Conservation (phyloP, 2,888 invertebrate genomes). For the Ophioninae sp. region DNA sequence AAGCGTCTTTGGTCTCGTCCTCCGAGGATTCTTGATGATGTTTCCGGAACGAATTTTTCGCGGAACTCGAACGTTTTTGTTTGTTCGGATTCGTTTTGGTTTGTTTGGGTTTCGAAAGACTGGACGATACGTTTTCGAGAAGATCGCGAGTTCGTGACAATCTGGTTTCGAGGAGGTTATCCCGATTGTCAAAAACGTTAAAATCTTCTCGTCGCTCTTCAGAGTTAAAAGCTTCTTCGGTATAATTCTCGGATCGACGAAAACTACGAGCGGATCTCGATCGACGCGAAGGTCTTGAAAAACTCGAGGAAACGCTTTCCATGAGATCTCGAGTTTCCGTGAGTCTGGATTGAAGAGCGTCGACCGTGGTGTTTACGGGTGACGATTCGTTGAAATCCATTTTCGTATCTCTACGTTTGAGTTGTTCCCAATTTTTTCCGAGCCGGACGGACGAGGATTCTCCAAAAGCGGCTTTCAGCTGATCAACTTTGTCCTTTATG, state of each 20-base stretch:
- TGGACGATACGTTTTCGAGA: conserved; percentile 54
- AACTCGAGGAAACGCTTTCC: conserved; percentile 56
- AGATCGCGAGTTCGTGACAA: conserved; percentile 53
- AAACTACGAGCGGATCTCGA: conserved; percentile 59
- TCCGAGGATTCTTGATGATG: conserved; percentile 23
- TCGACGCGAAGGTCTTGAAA: conserved; percentile 47
- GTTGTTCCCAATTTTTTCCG: background rate
- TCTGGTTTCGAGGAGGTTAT: conserved; percentile 33
- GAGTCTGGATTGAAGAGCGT: conserved; percentile 50
- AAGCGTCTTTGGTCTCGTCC: conserved; percentile 52
- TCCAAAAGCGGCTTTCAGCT: conserved; percentile 67
- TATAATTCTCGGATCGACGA: conserved; percentile 26
- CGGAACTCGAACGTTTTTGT: conserved; percentile 53
- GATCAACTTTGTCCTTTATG: conserved; percentile 73
- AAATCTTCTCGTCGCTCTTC: conserved; percentile 1
- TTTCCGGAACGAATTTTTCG: conserved; percentile 44
- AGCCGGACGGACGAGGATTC: conserved; percentile 34
- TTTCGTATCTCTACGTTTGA: background rate
- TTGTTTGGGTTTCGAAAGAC: conserved; percentile 37
- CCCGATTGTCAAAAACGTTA: conserved; percentile 1
- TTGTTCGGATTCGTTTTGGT: too few species aligned
- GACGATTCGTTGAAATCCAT: conserved; percentile 1
- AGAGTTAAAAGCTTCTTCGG: background rate
- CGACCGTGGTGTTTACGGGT: conserved; percentile 10
- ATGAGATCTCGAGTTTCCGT: conserved; percentile 55